Percentiles rank a stretch among this genome's conserved stretches.
Evolutionary conservation across 2,797 vertebrate genomes (phyloP).

Genomic region (Choloepus didactylus): DNA sequence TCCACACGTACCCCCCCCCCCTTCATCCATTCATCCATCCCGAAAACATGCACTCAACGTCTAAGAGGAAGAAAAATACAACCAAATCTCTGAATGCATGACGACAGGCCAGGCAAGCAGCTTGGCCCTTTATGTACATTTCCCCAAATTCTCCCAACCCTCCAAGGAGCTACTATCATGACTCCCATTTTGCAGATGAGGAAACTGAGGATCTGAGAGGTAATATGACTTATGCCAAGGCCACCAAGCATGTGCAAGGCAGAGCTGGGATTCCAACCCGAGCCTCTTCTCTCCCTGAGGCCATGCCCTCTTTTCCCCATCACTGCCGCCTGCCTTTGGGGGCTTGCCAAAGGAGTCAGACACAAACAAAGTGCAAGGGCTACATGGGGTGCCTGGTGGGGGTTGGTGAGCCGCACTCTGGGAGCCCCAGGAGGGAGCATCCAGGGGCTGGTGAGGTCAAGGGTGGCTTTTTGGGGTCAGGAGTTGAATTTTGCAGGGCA

Average conservation of each 20-base stretch:
- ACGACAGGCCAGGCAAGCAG: not conserved
- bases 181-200: constrained; percentile 8
- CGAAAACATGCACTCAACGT: not conserved
- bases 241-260: not conserved
- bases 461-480: too few species aligned
- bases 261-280: not conserved
- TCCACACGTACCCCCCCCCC: not conserved
- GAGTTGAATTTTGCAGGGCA: not conserved
- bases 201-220: too few species aligned
- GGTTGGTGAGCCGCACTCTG: too few species aligned
- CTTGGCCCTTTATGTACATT: not conserved
- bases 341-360: not conserved
- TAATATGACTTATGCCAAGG: not conserved
- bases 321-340: not conserved
- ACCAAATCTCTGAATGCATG: not conserved
- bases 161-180: not conserved
- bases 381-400: not conserved
- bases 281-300: not conserved
- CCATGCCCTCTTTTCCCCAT: not conserved
- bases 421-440: not conserved
- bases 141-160: not conserved
- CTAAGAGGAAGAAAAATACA: not conserved
- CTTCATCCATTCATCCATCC: not conserved
- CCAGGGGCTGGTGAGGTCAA: not conserved
- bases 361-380: not conserved